These are phyloP conservation scores for Steatornis caripensis DNA, from an alignment of 2,113 vertebrate species.

Conservation along the genomic window DNA sequence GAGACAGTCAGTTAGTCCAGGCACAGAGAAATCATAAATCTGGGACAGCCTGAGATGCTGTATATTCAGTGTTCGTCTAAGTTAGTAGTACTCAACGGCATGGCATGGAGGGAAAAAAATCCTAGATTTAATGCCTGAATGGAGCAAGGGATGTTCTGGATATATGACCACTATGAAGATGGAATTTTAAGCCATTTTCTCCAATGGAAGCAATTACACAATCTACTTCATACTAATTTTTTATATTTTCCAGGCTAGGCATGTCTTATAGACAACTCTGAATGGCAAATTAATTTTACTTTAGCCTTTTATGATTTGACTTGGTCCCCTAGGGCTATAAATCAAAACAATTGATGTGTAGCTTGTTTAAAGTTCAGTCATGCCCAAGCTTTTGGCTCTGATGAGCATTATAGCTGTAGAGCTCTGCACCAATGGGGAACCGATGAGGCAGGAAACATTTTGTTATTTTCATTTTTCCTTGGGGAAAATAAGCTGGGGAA, in stretches of 20 bases:
- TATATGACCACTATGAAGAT: background rate
- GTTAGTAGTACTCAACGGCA: background rate
- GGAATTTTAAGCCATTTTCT: background rate
- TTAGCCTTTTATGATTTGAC: background rate
- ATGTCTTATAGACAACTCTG: background rate
- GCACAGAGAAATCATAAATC: background rate
- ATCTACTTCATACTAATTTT: background rate
- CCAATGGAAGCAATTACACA: background rate
- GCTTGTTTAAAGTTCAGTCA: background rate
- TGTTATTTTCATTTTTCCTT: background rate
- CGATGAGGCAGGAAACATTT: background rate
- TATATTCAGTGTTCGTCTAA: background rate
- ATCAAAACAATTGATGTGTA: conserved; percentile 26
- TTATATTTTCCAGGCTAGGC: background rate
- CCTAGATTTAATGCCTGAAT: background rate
- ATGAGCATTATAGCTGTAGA: background rate
- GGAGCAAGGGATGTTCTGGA: background rate
- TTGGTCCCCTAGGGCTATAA: background rate
- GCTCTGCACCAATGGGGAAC: background rate
- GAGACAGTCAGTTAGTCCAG: background rate
- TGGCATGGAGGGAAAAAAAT: fast-evolving
- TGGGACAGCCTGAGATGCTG: background rate
- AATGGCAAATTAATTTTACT: conserved; percentile 30
- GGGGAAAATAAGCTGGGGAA: background rate
- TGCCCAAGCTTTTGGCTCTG: background rate